phyloP scores from a whole-genome alignment of 2,888 invertebrate genomes.

The Lasioglossum marginatum region DNA sequence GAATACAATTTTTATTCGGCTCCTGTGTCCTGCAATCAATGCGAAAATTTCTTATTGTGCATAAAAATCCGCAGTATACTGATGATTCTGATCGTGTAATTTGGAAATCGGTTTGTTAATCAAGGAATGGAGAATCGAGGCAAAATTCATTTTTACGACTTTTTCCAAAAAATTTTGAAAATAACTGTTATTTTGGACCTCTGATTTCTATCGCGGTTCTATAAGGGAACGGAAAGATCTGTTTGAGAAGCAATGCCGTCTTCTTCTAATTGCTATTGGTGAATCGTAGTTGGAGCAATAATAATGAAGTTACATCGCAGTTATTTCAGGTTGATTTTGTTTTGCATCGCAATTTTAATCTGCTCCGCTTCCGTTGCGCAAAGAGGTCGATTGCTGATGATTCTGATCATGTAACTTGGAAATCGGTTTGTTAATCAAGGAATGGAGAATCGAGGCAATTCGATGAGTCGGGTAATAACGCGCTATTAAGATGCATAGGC shows the following conservation, averaged over 20 bases:
- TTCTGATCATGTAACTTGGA: neutral
- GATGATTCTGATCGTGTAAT: neutral
- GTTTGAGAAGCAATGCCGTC: slow-evolving; percentile 20
- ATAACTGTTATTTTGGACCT: slow-evolving; percentile 13
- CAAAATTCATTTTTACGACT: neutral
- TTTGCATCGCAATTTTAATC: neutral
- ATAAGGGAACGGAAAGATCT: slow-evolving; percentile 37
- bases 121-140: slow-evolving; percentile 14
- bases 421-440: slow-evolving; percentile 3
- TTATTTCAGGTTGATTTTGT: neutral
- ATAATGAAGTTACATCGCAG: neutral
- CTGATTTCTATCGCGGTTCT: slow-evolving; percentile 6
- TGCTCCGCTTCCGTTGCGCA: neutral
- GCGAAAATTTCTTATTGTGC: too few relatives aligned
- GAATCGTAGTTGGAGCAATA: neutral
- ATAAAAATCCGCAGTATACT: too few relatives aligned
- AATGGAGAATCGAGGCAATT: slow-evolving; percentile 29
- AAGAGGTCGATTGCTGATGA: slow-evolving; percentile 1
- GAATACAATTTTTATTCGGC: too few relatives aligned
- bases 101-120: neutral
- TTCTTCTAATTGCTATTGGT: slow-evolving; percentile 50
- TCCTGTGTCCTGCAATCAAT: too few relatives aligned
- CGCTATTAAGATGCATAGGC: slow-evolving; percentile 49
- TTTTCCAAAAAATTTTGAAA: too few relatives aligned
- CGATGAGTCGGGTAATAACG: slow-evolving; percentile 38